phyloP scores from a whole-genome alignment of 2,797 vertebrate species.

The Loriculus beryllinus region DNA sequence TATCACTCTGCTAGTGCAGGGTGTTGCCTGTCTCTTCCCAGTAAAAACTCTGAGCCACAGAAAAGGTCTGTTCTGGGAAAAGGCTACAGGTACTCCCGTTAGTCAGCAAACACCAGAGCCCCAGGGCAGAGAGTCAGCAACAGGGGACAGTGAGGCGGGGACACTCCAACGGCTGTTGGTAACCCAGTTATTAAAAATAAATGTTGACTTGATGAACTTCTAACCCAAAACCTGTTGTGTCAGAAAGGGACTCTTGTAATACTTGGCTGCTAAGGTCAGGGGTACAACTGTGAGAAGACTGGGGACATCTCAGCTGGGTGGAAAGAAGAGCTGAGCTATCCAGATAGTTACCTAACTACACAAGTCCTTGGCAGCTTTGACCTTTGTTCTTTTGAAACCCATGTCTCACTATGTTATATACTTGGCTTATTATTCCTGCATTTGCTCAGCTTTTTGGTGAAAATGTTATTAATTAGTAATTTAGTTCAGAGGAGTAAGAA shows the following conservation, averaged over 20 bases:
- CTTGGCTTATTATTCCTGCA: neutral
- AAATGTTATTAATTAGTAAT: neutral
- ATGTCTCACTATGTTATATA: neutral
- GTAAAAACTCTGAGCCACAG: neutral
- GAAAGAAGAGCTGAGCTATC: neutral
- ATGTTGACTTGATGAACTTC: neutral
- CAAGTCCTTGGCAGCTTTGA: neutral
- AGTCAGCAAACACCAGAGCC: neutral
- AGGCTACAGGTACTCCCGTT: fast-evolving
- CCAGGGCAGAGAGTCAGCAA: neutral
- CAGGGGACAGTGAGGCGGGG: fast-evolving
- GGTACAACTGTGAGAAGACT: neutral
- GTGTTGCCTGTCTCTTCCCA: neutral
- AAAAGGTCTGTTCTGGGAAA: neutral
- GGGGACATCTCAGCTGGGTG: neutral
- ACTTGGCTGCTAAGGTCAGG: neutral
- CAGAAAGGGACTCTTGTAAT: neutral
- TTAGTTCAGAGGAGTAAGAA: neutral
- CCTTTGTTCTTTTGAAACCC: neutral
- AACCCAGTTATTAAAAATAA: neutral
- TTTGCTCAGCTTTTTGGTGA: neutral
- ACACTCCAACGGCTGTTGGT: neutral
- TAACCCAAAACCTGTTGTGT: neutral
- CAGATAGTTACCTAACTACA: neutral
- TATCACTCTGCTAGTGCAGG: neutral